Evolutionary conservation across 2,797 vertebrate genomes (phyloP), one percentile per base, ranked within the genome.

Genomic region (Cirrhinus mrigala): DNA sequence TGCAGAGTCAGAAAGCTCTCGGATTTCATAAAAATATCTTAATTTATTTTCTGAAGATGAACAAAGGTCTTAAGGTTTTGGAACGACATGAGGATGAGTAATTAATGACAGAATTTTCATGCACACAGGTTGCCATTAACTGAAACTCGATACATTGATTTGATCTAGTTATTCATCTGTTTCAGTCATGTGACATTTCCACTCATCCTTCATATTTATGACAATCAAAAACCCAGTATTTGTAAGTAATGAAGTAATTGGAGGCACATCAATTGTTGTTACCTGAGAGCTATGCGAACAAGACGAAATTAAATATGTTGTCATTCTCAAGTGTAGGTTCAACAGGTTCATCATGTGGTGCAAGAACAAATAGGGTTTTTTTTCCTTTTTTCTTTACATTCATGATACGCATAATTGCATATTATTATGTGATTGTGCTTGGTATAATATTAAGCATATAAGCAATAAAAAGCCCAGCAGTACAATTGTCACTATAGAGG

Each of bases 241-340:
- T 24, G 7, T 73, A 73, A 73, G 6, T 46, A 73, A 27, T 22
- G 10, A 75, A 18, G 27, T 22, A 10, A 54, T 37, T 20, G 29
- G 6, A 68, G 29, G 7, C 0, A 7, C 8, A 37, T 1, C 1
- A 18, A 4, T 37, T 68, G 16, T 37, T 68, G 29, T 68, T 16
- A 33, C 64, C 64, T 7, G 16, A 66, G 64, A 66, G 27, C 16
- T 18, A 18, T 16, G 15, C 37, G 12, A 68, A 68, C 46, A n/a
- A 18, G 29, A 66, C 27, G 40, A 18, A 37, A n/a, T 16, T 0
- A 27, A 81, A 69, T 54, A 54, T 22, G 5, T 8, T 37, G 48
- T 56, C 64, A 37, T 81, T 81, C 27, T 27, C 64, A 54, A 15
- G 64, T 69, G 79, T 37, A 52, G 46, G 64, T 81, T 81, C 60